Evolutionary conservation across 2,888 invertebrate genomes (phyloP), one percentile per base, ranked within the genome.

Genomic region (Tricholauxania praeusta): DNA sequence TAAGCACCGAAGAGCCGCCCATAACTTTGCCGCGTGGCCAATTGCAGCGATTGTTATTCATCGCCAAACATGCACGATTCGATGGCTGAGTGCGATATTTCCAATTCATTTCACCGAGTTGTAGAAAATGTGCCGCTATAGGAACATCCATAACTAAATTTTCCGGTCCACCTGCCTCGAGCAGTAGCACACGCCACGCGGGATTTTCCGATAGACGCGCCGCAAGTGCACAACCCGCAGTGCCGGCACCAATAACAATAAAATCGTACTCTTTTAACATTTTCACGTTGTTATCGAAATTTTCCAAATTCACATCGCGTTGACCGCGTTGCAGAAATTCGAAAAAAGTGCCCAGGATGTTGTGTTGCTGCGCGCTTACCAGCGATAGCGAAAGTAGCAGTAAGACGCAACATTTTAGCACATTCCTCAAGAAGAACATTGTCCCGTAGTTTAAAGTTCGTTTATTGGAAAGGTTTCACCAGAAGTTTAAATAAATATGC

Each of bases 21-120:
- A 96, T 89, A 0, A 94, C 93, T 85, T 93, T 94, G 3, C 95
- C 96, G 72, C 93, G 88, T 0, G 95, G 94, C 92, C 92, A 94
- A 77, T 92, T 91, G 83, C 94, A 94, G 76, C 92, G 92, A 76
- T 90, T 89, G 76, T 92, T 90, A 72, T 91, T 90, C 88, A 94
- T 92, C 10, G 93, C 94, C 49, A 92, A 89, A 81, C 94, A 94
- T 77, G 91, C 92, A 71, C 87, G 89, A 14, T 89, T 87, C 3
- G 93, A 94, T 0, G 94, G 92, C 83, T 93, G 91, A 0, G 95
- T 94, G 82, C 91, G 91, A 85, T 94, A 96, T 76, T 89, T 91
- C 96, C 95, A 95, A 83, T 95, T 94, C 12, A 93, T 90, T n/a
- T 90, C 88, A 69, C 84, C 82, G 79, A 93, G 89, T 81, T 94